Percentiles rank a stretch among this genome's conserved stretches.
phyloP scores from a whole-genome alignment of 2,113 vertebrate genomes.

The Phylloscopus whistleri region DNA sequence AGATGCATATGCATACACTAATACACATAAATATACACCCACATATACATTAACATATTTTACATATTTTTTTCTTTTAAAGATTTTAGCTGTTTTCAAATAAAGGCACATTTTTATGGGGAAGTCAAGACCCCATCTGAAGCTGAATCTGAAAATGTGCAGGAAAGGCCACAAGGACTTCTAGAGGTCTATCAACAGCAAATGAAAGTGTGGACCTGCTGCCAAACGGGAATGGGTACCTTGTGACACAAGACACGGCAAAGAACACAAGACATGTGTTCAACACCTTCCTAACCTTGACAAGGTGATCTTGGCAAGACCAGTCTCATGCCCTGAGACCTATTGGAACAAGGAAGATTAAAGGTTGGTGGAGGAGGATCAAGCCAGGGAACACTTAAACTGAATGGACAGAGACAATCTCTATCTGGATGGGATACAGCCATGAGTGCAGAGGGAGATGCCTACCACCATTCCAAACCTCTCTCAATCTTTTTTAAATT shows the following conservation, averaged over 20 bases:
- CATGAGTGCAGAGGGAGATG: not conserved
- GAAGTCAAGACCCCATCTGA: not conserved
- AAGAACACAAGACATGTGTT: too few species aligned
- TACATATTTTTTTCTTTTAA: not conserved
- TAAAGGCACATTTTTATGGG: not conserved
- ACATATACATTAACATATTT: not conserved
- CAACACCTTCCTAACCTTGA: not conserved
- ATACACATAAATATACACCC: not conserved
- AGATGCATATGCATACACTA: not conserved
- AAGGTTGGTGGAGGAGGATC: not conserved
- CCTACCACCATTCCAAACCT: not conserved
- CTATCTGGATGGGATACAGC: not conserved
- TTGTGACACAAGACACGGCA: not conserved
- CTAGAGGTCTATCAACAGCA: not conserved
- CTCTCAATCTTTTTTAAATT: not conserved
- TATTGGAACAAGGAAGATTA: not conserved
- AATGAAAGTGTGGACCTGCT: fast-evolving
- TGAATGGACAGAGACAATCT: not conserved
- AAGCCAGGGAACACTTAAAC: not conserved
- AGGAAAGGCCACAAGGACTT: not conserved
- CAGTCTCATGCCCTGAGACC: not conserved
- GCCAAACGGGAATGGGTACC: not conserved
- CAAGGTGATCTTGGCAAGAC: not conserved
- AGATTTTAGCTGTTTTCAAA: not conserved
- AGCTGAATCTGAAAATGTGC: not conserved